Base-by-base conservation (phyloP, 2,888 invertebrate species). In the Molanna angustata region DNA sequence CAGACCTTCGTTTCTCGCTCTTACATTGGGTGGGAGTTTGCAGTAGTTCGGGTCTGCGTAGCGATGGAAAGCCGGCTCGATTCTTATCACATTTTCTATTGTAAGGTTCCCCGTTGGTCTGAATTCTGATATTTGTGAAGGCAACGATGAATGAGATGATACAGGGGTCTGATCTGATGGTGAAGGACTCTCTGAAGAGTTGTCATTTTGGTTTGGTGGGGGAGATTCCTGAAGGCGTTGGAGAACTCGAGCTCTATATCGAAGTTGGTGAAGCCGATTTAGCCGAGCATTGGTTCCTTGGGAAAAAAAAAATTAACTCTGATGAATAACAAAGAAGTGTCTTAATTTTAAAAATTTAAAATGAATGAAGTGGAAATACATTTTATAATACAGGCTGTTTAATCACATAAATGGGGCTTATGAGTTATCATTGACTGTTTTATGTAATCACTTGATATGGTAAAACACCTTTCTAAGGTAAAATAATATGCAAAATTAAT, bases 1-100 rank as follows among this genome's bases (percentile, higher is more conserved):
- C 35, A 85, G 74, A 6, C 80, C 79, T 53, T 73, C 72, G 60
- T 69, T 54, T n/a, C 50, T 45, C 6, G 49, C 37, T 20, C 45
- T 72, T 53, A 74, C 31, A 11, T 27, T 21, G 16, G 39, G 39
- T 14, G 40, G 18, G 4, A 22, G 4, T 6, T 40, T 37, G 31
- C 19, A 18, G n/a, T 17, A 21, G 6, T 21, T 19, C 35, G 21
- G 33, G 7, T 31, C 21, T 14, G 7, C 14, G 22, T 33, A 42
- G 16, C 45, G 35, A 14, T 31, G 17, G 3, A 16, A 13, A 1
- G 16, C 31, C 17, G 42, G 14, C 18, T 27, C 39, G 31, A 33
- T 16, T 22, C 19, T 13, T n/a, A 19, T 21, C 7, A 20, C 17
- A n/a, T n/a, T n/a, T n/a, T n/a, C n/a, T 21, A 19, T 9, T n/a